A percentile compares a stretch with the other conserved stretches of the same genome.
Evolutionary conservation across 2,797 vertebrate genomes (phyloP).

Genomic region (Sebastes nivosus): DNA sequence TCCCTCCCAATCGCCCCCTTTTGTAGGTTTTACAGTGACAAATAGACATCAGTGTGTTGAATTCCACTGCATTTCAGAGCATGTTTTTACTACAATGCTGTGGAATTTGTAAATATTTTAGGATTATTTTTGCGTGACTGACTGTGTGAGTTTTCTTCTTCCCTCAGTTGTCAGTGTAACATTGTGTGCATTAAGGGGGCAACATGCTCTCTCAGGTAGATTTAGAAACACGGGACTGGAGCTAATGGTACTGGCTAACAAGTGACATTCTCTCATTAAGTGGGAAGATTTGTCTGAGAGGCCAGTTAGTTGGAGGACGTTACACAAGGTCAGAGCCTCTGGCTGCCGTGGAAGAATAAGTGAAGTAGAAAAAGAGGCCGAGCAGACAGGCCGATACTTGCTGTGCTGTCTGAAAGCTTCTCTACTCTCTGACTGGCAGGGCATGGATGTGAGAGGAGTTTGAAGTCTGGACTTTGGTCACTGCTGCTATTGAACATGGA

Average conservation of each 20-base stretch:
- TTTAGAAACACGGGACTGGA: conserved; percentile 5
- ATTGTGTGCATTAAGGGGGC: conserved; percentile 2
- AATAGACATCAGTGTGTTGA: not conserved
- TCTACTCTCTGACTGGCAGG: conserved; percentile 38
- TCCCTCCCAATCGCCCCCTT: not conserved
- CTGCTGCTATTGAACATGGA: conserved; percentile 37
- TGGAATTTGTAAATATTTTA: not conserved
- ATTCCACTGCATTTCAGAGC: not conserved
- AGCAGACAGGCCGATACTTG: conserved; percentile 42
- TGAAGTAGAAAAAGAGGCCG: conserved; percentile 50
- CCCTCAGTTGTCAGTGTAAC: not conserved
- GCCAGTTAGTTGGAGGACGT: conserved; percentile 62
- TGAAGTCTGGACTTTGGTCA: conserved; percentile 58
- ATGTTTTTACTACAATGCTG: not conserved
- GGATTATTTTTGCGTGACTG: not conserved
- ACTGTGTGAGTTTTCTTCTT: not conserved
- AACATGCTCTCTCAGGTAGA: conserved; percentile 36
- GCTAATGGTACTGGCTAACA: conserved; percentile 57
- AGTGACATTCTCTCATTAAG: conserved; percentile 63
- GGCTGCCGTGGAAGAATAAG: conserved; percentile 37
- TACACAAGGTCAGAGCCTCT: conserved; percentile 66
- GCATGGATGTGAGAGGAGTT: conserved; percentile 53
- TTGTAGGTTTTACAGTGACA: not conserved
- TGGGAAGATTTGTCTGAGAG: conserved; percentile 56
- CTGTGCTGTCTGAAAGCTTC: conserved; percentile 39